Conservation (phyloP, 1,140 invertebrate genomes). For the Drosophila punjabiensis region DNA sequence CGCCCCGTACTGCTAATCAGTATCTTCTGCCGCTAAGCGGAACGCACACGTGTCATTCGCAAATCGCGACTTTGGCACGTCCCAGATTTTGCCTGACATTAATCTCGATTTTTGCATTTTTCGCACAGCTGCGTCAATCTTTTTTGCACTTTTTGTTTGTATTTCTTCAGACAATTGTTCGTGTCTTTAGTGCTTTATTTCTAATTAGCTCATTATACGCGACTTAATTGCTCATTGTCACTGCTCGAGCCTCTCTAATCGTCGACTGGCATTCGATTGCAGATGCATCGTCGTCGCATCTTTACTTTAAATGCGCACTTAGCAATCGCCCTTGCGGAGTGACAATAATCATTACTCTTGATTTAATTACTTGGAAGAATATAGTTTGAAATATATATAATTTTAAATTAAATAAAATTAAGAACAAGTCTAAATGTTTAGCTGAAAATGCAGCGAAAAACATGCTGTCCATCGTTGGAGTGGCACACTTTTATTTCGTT, state of each 20-base stretch:
- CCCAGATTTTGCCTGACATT: constrained; percentile 71
- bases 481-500: constrained; percentile 76
- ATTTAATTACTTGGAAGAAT: constrained; percentile 1
- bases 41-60: constrained; percentile 72
- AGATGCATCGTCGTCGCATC: constrained; percentile 49
- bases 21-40: constrained; percentile 32
- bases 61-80: constrained; percentile 78
- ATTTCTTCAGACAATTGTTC: constrained; percentile 28
- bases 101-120: constrained; percentile 77
- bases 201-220: constrained; percentile 67
- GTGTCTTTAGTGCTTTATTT: constrained; percentile 53
- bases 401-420: too few relatives aligned
- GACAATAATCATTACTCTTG: constrained; percentile 5
- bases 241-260: constrained; percentile 38
- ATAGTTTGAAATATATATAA: too few relatives aligned
- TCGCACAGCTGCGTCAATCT: constrained; percentile 66
- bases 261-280: constrained; percentile 37
- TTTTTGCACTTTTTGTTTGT: constrained; percentile 9
- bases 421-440: too few relatives aligned
- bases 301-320: constrained; percentile 60
- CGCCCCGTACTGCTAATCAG: constrained; percentile 49
- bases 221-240: constrained; percentile 72
- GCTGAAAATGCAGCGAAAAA: not conserved
- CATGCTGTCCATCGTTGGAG: not conserved
- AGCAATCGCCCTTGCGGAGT: constrained; percentile 3